Evolutionary conservation across 2,797 vertebrate species (phyloP).

Genomic region (Calcarius lapponicus): DNA sequence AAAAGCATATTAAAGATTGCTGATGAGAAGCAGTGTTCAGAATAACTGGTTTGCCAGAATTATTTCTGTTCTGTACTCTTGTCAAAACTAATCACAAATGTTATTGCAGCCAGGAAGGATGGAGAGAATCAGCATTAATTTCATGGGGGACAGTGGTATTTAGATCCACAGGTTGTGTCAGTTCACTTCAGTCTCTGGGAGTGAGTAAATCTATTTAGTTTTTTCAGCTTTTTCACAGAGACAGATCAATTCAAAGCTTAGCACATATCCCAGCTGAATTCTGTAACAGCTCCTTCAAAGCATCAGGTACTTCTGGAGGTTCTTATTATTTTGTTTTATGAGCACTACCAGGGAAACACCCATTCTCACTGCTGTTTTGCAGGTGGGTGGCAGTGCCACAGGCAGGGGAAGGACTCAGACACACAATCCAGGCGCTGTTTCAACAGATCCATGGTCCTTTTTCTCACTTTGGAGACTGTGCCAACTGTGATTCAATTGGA

Average conservation of each 20-base stretch:
- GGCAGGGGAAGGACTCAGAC: neutral
- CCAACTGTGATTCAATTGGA: neutral
- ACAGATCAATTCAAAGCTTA: neutral
- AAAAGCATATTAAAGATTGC: neutral
- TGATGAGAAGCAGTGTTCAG: neutral
- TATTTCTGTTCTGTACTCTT: neutral
- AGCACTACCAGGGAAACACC: neutral
- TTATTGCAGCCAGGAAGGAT: neutral
- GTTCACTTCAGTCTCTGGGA: neutral
- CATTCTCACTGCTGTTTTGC: neutral
- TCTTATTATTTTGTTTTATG: neutral
- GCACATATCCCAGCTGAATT: neutral
- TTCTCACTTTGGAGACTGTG: neutral
- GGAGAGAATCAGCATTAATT: neutral
- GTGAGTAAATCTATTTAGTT: neutral
- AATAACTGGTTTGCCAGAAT: neutral
- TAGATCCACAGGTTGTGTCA: neutral
- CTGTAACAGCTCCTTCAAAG: neutral
- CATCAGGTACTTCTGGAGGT: neutral
- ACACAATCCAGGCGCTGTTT: neutral
- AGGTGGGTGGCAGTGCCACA: neutral
- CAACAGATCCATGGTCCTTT: neutral
- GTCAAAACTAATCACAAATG: neutral
- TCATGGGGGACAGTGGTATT: neutral
- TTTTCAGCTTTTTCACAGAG: neutral